These are phyloP conservation scores for Andrena bicolor DNA, from an alignment of 2,888 invertebrate genomes.

Conservation along the genomic window DNA sequence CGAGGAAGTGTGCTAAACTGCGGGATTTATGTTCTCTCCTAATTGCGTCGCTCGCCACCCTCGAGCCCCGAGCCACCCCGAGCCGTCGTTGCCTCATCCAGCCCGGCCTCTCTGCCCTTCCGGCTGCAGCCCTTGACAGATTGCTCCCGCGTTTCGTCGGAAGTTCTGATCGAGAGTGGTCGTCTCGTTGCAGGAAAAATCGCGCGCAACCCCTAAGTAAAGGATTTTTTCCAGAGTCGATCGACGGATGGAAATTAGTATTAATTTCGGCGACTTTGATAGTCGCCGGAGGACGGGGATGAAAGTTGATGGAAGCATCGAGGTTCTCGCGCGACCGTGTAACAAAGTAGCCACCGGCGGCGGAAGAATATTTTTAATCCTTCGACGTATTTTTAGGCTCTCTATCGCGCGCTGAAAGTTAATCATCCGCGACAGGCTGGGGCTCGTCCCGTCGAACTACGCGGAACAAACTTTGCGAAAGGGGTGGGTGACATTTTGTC, in stretches of 20 bases:
- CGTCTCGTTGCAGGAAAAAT: constrained; percentile 19
- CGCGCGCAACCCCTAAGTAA: not conserved
- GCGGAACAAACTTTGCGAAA: constrained; percentile 40
- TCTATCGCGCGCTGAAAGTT: constrained; percentile 13
- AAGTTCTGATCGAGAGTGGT: constrained; percentile 4
- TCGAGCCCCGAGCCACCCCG: constrained; percentile 12
- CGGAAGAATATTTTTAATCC: constrained; percentile 42
- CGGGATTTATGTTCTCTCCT: constrained; percentile 84
- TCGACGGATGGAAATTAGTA: too few relatives aligned
- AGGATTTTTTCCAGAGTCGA: too few relatives aligned
- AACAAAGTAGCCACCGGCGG: not conserved
- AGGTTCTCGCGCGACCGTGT: too few relatives aligned
- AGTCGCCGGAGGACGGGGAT: too few relatives aligned
- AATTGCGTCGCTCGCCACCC: constrained; percentile 79
- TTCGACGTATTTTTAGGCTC: constrained; percentile 39
- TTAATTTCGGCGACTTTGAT: too few relatives aligned
- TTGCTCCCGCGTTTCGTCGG: constrained; percentile 48
- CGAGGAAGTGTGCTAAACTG: constrained; percentile 83
- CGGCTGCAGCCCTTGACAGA: constrained; percentile 40
- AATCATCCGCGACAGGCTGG: constrained; percentile 26
- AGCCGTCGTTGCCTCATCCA: constrained; percentile 34
- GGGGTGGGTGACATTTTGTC: constrained; percentile 33
- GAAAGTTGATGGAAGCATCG: too few relatives aligned
- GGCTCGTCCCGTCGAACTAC: constrained; percentile 46
- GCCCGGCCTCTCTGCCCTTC: constrained; percentile 8